Conservation (phyloP, 2,113 vertebrate species). For the Saccopteryx leptura region DNA sequence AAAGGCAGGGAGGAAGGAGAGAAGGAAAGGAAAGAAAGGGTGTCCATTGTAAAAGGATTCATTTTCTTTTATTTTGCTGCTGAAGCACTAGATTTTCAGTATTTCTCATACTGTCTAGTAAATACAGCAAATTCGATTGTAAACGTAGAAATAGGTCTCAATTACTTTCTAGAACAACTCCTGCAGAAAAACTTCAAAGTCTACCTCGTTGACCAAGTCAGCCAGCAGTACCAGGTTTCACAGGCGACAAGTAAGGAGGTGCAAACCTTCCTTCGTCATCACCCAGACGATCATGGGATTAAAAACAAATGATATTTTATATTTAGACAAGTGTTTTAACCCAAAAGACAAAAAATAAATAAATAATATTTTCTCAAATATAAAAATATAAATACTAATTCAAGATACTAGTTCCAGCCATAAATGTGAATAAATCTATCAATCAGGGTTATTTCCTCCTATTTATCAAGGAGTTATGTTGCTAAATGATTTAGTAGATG, state of each 20-base stretch:
- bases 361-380: constrained; percentile 41
- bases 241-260: background rate
- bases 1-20: background rate
- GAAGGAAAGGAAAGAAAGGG: background rate
- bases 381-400: background rate
- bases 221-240: background rate
- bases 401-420: background rate
- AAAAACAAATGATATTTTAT: background rate
- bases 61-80: background rate
- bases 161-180: constrained; percentile 6
- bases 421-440: background rate
- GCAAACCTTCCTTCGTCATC: background rate
- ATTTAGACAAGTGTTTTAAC: background rate
- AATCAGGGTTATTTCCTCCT: background rate
- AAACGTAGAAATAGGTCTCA: background rate
- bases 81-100: background rate
- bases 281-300: background rate
- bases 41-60: background rate
- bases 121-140: constrained; percentile 6
- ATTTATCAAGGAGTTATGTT: background rate
- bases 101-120: background rate
- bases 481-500: background rate
- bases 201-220: background rate
- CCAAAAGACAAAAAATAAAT: background rate
- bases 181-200: background rate